These are phyloP conservation scores for Eilema griseolum DNA, from an alignment of 2,888 invertebrate species.

Conservation along the genomic window DNA sequence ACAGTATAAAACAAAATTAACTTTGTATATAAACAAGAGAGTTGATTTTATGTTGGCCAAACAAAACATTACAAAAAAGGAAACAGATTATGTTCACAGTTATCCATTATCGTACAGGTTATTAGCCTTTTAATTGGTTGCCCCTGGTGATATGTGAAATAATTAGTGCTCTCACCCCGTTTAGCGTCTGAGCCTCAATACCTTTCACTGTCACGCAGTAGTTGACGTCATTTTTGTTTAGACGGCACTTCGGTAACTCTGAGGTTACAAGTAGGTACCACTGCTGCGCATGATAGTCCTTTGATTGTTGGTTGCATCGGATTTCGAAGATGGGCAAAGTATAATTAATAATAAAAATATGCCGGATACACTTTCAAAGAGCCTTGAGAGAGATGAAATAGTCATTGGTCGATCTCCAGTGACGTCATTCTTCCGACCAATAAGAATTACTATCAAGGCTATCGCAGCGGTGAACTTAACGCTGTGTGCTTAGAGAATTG, in stretches of 20 bases:
- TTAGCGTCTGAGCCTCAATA: constrained; percentile 33
- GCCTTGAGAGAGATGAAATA: too few species aligned
- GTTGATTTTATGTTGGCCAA: constrained; percentile 21
- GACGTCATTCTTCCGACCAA: too few species aligned
- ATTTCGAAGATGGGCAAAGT: not conserved
- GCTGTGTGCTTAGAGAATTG: too few species aligned
- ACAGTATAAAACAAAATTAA: constrained; percentile 4
- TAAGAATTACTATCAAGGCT: too few species aligned
- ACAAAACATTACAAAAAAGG: constrained; percentile 20
- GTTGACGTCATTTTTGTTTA: not conserved
- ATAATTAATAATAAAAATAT: not conserved
- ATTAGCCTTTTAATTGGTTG: constrained; percentile 46
- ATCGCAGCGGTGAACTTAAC: too few species aligned
- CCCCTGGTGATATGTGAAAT: constrained; percentile 44
- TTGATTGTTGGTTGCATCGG: not conserved
- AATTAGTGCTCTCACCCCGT: constrained; percentile 47
- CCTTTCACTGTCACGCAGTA: constrained; percentile 40
- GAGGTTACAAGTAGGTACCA: too few species aligned
- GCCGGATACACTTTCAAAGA: too few species aligned
- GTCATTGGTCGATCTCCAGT: too few species aligned
- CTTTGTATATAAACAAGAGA: constrained; percentile 5
- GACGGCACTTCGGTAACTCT: too few species aligned
- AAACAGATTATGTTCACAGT: not conserved
- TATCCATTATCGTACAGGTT: constrained; percentile 31
- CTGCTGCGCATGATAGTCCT: not conserved